Base-by-base conservation (phyloP, 2,797 vertebrate species). In the Sebastes hubbsi region DNA sequence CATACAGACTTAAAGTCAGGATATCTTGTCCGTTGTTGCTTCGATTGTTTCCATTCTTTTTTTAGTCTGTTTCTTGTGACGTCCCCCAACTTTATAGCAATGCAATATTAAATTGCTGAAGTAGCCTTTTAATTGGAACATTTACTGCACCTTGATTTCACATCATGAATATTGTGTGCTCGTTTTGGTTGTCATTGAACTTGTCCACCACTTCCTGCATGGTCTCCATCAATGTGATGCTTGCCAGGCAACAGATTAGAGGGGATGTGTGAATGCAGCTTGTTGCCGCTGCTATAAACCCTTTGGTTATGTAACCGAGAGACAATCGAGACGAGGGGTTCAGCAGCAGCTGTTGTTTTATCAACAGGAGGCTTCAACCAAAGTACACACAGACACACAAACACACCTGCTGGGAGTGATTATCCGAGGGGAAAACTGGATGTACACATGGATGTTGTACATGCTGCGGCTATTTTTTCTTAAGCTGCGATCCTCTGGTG, bases 261-360 rank as follows among this genome's bases (percentile, higher is more conserved):
- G 54, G 36, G 16, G 18, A 18, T 46, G 27, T 27, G 25, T 65
- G 70, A 78, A 81, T 63, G 34, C 46, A 42, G 54, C 54, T 59
- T 55, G 38, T 64, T 75, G 70, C 18, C 8, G 4, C 72, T 46
- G 71, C 29, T 38, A 10, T 75, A 72, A 78, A 85, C 61, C 75
- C 56, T 66, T 8, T 6, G 16, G 52, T 88, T 79, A 78, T 74
- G 72, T 73, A 80, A 87, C 49, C 10, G 20, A 29, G n/a, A 81
- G 71, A 86, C 83, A 82, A 70, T 61, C 75, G 83, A 82, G 80
- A 75, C 5, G 84, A 82, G 54, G 72, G 71, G 3, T 76, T 89
- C 68, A 74, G 61, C 67, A 25, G 62, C 89, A 89, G 86, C 83
- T 91, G 88, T 60, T 87, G 83, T 67, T 77, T 74, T n/a, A 82